Conservation (phyloP, 2,888 invertebrate genomes). For the Ceratothoa steindachneri region DNA sequence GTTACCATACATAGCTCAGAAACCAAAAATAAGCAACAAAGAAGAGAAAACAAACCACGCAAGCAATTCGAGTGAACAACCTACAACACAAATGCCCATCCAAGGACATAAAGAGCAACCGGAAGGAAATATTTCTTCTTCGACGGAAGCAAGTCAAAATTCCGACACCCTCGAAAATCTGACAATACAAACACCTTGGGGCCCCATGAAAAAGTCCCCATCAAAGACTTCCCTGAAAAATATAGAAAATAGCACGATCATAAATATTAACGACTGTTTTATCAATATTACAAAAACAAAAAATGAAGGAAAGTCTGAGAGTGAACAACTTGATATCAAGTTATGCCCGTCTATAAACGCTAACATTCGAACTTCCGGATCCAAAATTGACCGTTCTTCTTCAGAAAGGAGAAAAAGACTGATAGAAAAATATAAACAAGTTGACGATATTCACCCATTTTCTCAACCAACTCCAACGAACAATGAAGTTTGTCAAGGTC, state of each 20-base stretch:
- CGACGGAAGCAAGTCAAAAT: conserved; percentile 2
- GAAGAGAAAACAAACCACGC: background rate
- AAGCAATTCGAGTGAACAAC: background rate
- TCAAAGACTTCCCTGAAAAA: conserved; percentile 21
- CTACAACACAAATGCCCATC: conserved; percentile 1
- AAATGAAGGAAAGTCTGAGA: background rate
- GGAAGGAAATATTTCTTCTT: conserved; percentile 14
- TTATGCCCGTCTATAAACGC: background rate
- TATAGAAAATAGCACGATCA: background rate
- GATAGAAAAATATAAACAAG: background rate
- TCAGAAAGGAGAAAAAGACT: background rate
- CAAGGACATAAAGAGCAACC: background rate
- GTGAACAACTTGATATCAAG: background rate
- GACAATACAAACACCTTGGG: conserved; percentile 43
- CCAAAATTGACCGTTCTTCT: background rate
- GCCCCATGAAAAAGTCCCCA: conserved; percentile 35
- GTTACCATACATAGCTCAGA: background rate
- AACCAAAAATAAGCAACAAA: background rate
- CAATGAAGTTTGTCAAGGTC: background rate
- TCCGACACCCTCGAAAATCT: conserved; percentile 20
- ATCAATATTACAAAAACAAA: conserved; percentile 13
- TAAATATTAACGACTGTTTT: conserved; percentile 2
- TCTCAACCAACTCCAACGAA: background rate
- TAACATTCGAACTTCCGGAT: background rate
- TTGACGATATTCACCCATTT: background rate